phyloP scores from a whole-genome alignment of 2,888 invertebrate genomes.

The Apamea epomidion region DNA sequence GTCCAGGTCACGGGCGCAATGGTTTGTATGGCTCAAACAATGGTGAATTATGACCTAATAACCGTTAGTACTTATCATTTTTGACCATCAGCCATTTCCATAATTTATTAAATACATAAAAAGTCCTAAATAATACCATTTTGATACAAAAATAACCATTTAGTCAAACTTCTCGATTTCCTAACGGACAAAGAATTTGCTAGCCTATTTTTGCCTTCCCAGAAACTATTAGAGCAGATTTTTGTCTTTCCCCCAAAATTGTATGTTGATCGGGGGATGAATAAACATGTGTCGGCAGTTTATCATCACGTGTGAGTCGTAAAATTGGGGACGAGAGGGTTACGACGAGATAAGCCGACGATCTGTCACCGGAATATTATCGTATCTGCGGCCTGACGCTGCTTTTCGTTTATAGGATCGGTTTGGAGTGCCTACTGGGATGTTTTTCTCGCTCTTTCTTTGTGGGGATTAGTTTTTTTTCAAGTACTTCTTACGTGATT shows the following conservation, averaged over 20 bases:
- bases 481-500: background rate
- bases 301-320: constrained; percentile 65
- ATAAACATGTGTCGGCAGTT: constrained; percentile 67
- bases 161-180: background rate
- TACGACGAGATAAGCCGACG: constrained; percentile 62
- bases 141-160: constrained; percentile 32
- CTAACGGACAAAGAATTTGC: constrained; percentile 16
- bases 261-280: constrained; percentile 64
- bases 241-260: constrained; percentile 51
- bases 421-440: constrained; percentile 29
- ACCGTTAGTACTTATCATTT: background rate
- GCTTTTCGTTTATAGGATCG: constrained; percentile 48
- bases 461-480: constrained; percentile 16
- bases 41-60: background rate
- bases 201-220: constrained; percentile 9
- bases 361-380: constrained; percentile 67
- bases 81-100: background rate
- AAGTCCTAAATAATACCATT: background rate
- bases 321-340: constrained; percentile 64
- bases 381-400: constrained; percentile 61
- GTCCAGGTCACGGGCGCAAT: too few species aligned
- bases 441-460: constrained; percentile 18
- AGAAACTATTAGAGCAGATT: constrained; percentile 44
- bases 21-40: background rate
- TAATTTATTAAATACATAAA: constrained; percentile 27